Base-by-base conservation (phyloP, 2,888 invertebrate species). In the Andrena minutula region DNA sequence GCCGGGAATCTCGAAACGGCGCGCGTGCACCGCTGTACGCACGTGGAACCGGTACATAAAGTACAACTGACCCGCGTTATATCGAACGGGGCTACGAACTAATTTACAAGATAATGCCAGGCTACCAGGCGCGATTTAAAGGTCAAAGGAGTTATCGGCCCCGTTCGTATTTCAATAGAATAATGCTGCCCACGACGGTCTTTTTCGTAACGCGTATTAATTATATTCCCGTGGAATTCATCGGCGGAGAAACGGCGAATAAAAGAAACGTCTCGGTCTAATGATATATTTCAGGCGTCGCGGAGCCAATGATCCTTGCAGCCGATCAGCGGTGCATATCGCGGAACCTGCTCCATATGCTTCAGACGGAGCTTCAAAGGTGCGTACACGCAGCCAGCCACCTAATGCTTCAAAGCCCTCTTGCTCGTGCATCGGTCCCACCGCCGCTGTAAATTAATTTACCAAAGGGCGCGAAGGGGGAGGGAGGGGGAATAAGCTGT, bases 301-400 rank as follows among this genome's bases (percentile, higher is more conserved):
- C 61, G 56, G 69, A 86, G 77, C 81, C 87, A 87, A 87, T 87
- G 87, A 87, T 85, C 87, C 87, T 87, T 87, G 85, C 84, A 87
- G 78, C 77, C 63, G 78, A 86, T 86, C 86, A 87, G 81, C 85
- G 86, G 85, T 85, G 86, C 87, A 86, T 87, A 79, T 87, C 87
- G 86, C 61, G 75, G 74, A 86, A 87, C 86, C 86, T 87, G 87
- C 84, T 87, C 72, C 20, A 23, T 12, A 75, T 32, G 73, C 53
- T 61, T 53, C 16, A 26, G 49, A 68, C 76, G 69, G 35, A 77
- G 70, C 77, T 72, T 81, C 75, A 47, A 81, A 85, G 75, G 49
- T 51, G 64, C 73, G 41, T 41, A 41, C 41, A 41, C 41, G 53
- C 23, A 60, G 32, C 56, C 64, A 63, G 20, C 41, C 66, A 49